A percentile compares a stretch with the other conserved stretches of the same genome.
Evolutionary conservation across 2,888 invertebrate species (phyloP).

Genomic region (Chaetogeoica ovagalla): DNA sequence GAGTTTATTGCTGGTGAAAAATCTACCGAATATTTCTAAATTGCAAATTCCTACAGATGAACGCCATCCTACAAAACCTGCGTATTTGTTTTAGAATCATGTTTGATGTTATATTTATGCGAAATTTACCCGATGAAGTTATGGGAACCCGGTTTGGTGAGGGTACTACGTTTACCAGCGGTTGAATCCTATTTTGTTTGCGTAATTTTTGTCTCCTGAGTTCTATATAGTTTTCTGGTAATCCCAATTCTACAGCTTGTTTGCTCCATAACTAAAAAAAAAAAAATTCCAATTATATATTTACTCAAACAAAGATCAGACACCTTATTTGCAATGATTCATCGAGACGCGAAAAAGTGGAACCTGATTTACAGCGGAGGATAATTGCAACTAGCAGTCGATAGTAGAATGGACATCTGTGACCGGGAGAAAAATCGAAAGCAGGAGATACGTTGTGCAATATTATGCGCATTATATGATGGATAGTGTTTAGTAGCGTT

Average conservation of each 20-base stretch:
- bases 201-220: slow-evolving; percentile 35
- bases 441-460: no score
- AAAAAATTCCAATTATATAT: no score
- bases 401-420: no score
- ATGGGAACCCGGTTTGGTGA: slow-evolving; percentile 18
- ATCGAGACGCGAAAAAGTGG: no score
- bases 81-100: background rate
- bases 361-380: no score
- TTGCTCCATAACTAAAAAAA: slow-evolving; percentile 33
- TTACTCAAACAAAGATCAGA: no score
- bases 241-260: slow-evolving; percentile 30
- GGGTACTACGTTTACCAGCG: slow-evolving; percentile 8
- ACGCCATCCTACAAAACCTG: slow-evolving; percentile 62
- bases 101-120: background rate
- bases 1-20: background rate
- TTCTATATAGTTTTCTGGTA: slow-evolving; percentile 39
- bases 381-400: no score
- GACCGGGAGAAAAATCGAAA: no score
- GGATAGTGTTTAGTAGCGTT: no score
- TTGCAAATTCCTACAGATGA: slow-evolving; percentile 59
- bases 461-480: no score
- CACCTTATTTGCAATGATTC: no score
- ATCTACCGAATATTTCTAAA: slow-evolving; percentile 61
- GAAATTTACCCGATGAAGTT: slow-evolving; percentile 31
- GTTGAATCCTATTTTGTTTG: slow-evolving; percentile 40